A percentile compares a stretch with the other conserved stretches of the same genome.
Conservation (phyloP, 2,888 invertebrate species). For the Meteorus colon region DNA sequence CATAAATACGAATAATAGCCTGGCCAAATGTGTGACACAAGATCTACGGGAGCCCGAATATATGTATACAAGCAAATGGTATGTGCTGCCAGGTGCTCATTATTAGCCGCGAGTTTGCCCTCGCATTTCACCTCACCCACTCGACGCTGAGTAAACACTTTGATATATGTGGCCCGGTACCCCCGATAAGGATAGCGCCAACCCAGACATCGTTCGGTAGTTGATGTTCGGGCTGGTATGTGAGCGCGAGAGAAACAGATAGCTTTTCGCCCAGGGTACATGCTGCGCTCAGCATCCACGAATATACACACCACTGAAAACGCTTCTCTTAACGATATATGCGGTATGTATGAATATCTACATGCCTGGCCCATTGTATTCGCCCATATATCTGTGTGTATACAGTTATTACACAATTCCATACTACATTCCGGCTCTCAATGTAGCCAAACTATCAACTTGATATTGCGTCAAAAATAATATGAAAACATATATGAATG, state of each 20-base stretch:
- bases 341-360: constrained; percentile 32
- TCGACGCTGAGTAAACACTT: constrained; percentile 64
- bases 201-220: constrained; percentile 49
- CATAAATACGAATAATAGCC: background rate
- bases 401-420: constrained; percentile 65
- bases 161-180: constrained; percentile 67
- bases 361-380: constrained; percentile 24
- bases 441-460: background rate
- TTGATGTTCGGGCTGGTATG: constrained; percentile 29
- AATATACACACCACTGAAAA: constrained; percentile 16
- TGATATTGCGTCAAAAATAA: background rate
- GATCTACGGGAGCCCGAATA: background rate
- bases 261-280: constrained; percentile 46
- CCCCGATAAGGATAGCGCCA: constrained; percentile 66
- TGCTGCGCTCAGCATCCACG: constrained; percentile 57
- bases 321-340: constrained; percentile 27
- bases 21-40: constrained; percentile 1
- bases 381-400: background rate
- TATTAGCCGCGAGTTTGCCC: constrained; percentile 63
- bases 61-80: constrained; percentile 7
- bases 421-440: constrained; percentile 51
- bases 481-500: background rate
- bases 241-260: background rate
- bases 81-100: constrained; percentile 57
- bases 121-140: constrained; percentile 22